A percentile compares a stretch with the other conserved stretches of the same genome.
Evolutionary conservation across 2,888 invertebrate species (phyloP).

Genomic region (Blastobasis lacticolella): DNA sequence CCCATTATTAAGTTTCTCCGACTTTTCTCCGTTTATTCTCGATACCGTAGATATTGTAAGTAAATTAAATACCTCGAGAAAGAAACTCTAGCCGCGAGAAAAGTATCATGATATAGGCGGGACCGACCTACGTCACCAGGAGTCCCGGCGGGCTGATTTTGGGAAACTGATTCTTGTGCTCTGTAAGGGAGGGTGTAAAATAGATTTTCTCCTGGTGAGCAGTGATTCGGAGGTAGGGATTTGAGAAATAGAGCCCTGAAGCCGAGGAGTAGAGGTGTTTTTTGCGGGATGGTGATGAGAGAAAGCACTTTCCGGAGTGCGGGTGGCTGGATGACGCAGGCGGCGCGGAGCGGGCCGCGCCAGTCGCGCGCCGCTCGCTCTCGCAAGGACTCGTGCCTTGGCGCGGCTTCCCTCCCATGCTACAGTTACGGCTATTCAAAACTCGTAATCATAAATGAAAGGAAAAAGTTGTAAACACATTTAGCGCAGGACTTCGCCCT

Average conservation of each 20-base stretch:
- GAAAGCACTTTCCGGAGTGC: slow-evolving; percentile 70
- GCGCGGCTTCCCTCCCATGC: too few relatives aligned
- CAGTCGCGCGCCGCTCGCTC: slow-evolving; percentile 52
- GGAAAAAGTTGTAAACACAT: slow-evolving; percentile 23
- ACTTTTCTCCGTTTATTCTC: slow-evolving; percentile 31
- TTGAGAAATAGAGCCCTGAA: slow-evolving; percentile 4
- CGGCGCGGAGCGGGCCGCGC: slow-evolving; percentile 36
- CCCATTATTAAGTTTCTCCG: slow-evolving; percentile 36
- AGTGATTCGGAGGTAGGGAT: too few relatives aligned
- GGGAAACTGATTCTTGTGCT: slow-evolving; percentile 31
- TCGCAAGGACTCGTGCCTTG: slow-evolving; percentile 33
- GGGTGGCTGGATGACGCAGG: slow-evolving; percentile 63
- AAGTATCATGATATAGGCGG: slow-evolving; percentile 50
- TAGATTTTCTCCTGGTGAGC: too few relatives aligned
- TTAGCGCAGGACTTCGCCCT: slow-evolving; percentile 17
- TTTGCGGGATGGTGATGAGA: slow-evolving; percentile 32
- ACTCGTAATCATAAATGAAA: slow-evolving; percentile 32
- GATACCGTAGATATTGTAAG: not conserved
- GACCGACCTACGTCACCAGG: slow-evolving; percentile 46
- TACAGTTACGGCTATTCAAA: too few relatives aligned
- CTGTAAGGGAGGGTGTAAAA: too few relatives aligned
- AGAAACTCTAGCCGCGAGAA: slow-evolving; percentile 60
- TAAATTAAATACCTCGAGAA: slow-evolving; percentile 40
- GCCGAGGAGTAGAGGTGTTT: slow-evolving; percentile 30
- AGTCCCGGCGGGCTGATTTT: slow-evolving; percentile 11